Percentiles rank a stretch among this genome's conserved stretches.
Evolutionary conservation across 2,113 vertebrate species (phyloP).

Genomic region (Pedionomus torquatus): DNA sequence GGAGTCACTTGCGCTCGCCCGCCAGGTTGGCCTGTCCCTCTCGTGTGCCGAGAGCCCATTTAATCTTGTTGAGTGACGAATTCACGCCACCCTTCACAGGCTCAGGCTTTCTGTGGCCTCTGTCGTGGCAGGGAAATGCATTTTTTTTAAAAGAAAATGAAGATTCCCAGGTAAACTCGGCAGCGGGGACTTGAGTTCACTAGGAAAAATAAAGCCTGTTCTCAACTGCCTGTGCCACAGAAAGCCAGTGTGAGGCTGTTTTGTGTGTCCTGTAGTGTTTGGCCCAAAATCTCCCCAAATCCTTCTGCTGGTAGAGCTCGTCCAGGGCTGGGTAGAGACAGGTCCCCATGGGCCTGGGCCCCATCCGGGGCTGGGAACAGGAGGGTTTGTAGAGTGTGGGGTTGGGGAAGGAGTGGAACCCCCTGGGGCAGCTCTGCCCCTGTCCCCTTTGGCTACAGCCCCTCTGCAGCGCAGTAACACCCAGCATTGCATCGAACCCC

Average conservation of each 20-base stretch:
- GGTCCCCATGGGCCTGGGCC: background rate
- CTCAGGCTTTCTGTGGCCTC: background rate
- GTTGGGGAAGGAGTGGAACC: background rate
- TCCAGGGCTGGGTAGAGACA: background rate
- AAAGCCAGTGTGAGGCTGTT: background rate
- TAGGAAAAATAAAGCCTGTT: background rate
- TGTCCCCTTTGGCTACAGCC: background rate
- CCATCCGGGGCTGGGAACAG: background rate
- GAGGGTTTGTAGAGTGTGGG: background rate
- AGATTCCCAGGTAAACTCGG: background rate
- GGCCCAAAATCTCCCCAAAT: background rate
- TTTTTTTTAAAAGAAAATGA: background rate
- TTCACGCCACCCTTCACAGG: background rate
- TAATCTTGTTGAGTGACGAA: background rate
- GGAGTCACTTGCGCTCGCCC: fast-evolving
- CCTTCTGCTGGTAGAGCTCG: background rate
- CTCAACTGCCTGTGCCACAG: background rate
- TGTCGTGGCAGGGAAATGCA: background rate
- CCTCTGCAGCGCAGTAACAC: background rate
- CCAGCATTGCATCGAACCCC: background rate
- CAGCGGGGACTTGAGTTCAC: background rate
- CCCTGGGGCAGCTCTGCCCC: fast-evolving
- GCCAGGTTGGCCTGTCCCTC: background rate
- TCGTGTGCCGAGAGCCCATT: background rate
- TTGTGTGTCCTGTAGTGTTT: background rate